These are phyloP conservation scores for Oreotrochilus melanogaster DNA, from an alignment of 2,113 vertebrate species.

Conservation along the genomic window DNA sequence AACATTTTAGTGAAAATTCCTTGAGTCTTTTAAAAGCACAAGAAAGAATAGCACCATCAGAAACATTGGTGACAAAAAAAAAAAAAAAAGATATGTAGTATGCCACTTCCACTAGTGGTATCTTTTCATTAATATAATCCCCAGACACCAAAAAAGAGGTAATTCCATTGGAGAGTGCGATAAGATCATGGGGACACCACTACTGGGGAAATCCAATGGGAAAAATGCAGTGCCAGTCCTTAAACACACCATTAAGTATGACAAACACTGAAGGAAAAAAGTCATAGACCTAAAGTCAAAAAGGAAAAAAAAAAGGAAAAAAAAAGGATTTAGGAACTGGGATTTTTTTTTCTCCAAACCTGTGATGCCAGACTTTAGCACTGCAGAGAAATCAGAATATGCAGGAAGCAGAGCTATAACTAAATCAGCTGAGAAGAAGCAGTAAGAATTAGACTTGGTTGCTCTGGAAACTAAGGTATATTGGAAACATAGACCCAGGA, in stretches of 20 bases:
- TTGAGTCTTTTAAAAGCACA: neutral
- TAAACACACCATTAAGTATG: neutral
- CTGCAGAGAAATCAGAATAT: neutral
- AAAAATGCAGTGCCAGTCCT: neutral
- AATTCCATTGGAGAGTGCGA: neutral
- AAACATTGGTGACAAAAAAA: neutral
- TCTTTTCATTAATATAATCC: neutral
- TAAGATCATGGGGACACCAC: neutral
- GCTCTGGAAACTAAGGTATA: conserved; percentile 3
- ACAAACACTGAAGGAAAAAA: neutral
- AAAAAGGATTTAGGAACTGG: neutral
- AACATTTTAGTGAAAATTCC: neutral
- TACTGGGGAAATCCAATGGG: neutral
- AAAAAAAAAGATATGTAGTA: neutral
- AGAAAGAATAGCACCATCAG: neutral
- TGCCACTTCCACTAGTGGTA: neutral
- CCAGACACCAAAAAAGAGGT: neutral
- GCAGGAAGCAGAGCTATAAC: neutral
- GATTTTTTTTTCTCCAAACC: neutral
- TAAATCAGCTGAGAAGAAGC: neutral
- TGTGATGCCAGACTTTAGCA: neutral
- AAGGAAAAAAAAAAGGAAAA: neutral
- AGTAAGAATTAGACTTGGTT: neutral
- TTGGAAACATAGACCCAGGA: neutral
- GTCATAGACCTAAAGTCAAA: neutral